Percentiles rank a stretch among this genome's conserved stretches.
Conservation (phyloP, 2,888 invertebrate species). For the Caradrina clavipalpis region DNA sequence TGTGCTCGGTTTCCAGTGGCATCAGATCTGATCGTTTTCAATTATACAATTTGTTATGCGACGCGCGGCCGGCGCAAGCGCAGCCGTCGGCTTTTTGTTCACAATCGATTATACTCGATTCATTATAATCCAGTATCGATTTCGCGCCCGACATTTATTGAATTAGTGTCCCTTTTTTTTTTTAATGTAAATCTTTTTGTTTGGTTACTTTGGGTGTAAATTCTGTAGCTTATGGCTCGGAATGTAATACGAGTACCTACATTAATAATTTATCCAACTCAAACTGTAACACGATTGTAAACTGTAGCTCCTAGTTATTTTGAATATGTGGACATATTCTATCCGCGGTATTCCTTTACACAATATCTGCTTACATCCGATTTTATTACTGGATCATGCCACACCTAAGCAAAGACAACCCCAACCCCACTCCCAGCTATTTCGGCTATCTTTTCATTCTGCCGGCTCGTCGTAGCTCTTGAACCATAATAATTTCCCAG, state of each 20-base stretch:
- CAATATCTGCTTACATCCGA: too few relatives aligned
- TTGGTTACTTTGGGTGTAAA: not conserved
- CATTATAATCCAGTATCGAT: constrained; percentile 64
- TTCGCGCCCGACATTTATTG: constrained; percentile 59
- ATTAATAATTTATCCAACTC: not conserved
- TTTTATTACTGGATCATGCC: too few relatives aligned
- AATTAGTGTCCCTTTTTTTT: constrained; percentile 54
- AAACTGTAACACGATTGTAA: not conserved
- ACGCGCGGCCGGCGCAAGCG: constrained; percentile 40
- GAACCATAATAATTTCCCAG: not conserved
- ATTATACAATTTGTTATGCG: constrained; percentile 69
- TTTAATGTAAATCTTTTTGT: constrained; percentile 32
- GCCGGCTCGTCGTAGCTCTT: too few relatives aligned
- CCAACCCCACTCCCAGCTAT: too few relatives aligned
- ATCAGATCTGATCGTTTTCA: constrained; percentile 52
- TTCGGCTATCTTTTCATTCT: too few relatives aligned
- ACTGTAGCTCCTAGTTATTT: too few relatives aligned
- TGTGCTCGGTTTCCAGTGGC: constrained; percentile 25
- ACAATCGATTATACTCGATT: constrained; percentile 62
- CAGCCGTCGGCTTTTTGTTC: constrained; percentile 58
- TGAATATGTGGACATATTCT: too few relatives aligned
- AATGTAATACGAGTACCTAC: not conserved
- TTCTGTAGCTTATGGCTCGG: not conserved
- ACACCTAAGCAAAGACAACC: too few relatives aligned
- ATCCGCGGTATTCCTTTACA: too few relatives aligned